These are phyloP conservation scores for Lepidochrysops patricia DNA, from an alignment of 2,888 invertebrate genomes.

Conservation along the genomic window DNA sequence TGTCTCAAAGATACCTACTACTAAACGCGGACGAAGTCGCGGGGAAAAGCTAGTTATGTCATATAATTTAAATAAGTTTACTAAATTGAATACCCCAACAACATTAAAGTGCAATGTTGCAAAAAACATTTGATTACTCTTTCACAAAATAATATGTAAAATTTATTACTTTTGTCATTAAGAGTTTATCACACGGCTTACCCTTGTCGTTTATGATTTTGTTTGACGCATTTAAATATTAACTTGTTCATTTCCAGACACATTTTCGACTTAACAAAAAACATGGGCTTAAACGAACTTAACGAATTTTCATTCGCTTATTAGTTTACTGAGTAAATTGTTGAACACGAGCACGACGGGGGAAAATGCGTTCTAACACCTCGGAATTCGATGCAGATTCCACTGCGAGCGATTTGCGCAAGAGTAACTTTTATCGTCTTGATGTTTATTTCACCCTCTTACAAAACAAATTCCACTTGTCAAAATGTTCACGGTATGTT, in stretches of 20 bases:
- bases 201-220: not conserved
- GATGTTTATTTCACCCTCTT: constrained; percentile 30
- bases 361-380: constrained; percentile 1
- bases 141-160: not conserved
- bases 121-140: not conserved
- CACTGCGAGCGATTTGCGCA: constrained; percentile 1
- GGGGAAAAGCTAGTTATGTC: too few relatives aligned
- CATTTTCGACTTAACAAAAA: constrained; percentile 2
- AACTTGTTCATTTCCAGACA: constrained; percentile 3
- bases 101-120: not conserved
- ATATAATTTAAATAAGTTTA: too few relatives aligned
- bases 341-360: not conserved
- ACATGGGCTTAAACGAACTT: constrained; percentile 6
- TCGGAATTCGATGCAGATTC: not conserved
- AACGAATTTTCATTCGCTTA: constrained; percentile 12
- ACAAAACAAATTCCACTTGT: constrained; percentile 64
- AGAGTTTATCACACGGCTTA: not conserved
- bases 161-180: not conserved
- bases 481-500: constrained; percentile 66
- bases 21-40: too few relatives aligned
- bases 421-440: constrained; percentile 16
- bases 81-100: not conserved
- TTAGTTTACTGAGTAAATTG: not conserved
- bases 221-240: not conserved
- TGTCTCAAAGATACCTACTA: too few relatives aligned